These are phyloP conservation scores for Bruchidius siliquastri DNA, from an alignment of 2,888 invertebrate species.

Conservation along the genomic window DNA sequence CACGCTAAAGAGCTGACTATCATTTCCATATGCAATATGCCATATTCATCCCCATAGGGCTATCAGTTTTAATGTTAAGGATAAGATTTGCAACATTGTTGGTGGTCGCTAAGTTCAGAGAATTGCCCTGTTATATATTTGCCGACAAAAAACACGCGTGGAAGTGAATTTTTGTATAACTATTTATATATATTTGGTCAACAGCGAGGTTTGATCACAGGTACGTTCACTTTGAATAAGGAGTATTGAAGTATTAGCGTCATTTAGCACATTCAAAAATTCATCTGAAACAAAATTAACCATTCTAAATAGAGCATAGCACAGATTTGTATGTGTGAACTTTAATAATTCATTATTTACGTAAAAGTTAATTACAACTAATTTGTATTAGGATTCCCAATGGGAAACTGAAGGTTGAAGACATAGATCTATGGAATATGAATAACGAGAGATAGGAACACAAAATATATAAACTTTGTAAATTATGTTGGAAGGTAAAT, in stretches of 20 bases:
- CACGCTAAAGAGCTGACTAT: background rate
- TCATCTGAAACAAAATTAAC: background rate
- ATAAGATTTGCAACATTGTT: background rate
- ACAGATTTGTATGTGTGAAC: too few relatives aligned
- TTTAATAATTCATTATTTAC: too few relatives aligned
- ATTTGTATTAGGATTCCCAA: too few relatives aligned
- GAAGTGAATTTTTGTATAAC: background rate
- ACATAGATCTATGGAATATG: too few relatives aligned
- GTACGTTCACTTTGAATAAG: conserved; percentile 34
- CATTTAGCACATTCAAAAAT: background rate
- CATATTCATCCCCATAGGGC: background rate
- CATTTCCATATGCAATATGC: background rate
- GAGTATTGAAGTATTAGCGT: conserved; percentile 1
- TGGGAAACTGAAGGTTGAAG: too few relatives aligned
- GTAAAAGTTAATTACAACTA: too few relatives aligned
- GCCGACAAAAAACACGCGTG: conserved; percentile 10
- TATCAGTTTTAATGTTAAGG: background rate
- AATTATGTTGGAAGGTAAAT: too few relatives aligned
- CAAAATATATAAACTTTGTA: too few relatives aligned
- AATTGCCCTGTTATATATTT: conserved; percentile 44
- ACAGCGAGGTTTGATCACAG: conserved; percentile 45
- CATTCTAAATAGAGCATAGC: background rate
- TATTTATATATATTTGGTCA: conserved; percentile 41
- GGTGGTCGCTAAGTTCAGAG: conserved; percentile 40
- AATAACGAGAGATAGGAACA: too few relatives aligned